Evolutionary conservation across 1,140 invertebrate species (phyloP), one percentile per base, ranked within the genome.

Genomic region (Antheraea pernyi): DNA sequence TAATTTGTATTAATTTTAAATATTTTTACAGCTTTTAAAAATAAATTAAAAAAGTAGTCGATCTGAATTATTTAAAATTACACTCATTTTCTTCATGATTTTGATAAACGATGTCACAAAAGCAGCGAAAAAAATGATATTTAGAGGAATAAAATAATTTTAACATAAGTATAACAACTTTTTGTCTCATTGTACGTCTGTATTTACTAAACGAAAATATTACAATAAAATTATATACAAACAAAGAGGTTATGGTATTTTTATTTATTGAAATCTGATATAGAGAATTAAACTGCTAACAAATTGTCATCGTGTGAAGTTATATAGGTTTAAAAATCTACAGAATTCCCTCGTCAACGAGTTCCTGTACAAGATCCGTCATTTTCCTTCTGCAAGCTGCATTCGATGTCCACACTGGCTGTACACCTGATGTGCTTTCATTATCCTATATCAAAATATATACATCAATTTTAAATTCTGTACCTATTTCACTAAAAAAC

Each of bases 341-440:
- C 9, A 67, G 11, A 59, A 46, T 30, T 10, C 53, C 65, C 13
- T 59, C 11, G 68, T 95, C 94, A 4, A 95, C 94, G 69, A 95
- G 86, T 78, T 95, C 94, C 68, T 92, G 86, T 0, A 95, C 91
- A 59, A 95, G 84, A 69, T 95, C 94, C 0, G 93, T 92, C 93
- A 95, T 94, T 81, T 94, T 94, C 77, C 86, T 89, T 53, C 93
- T 87, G 73, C 94, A 95, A 60, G 91, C 80, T 46, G 92, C 92
- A 72, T 94, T 95, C 7, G 93, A 86, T 0, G 93, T 92, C 74
- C 85, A 86, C 0, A 93, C 91, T 0, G 92, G 92, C 19, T 81
- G 85, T 7, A 79, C 65, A 6, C 71, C 77, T 7, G 80, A 75
- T n/a, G 84, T 73, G 3, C 72, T 69, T 59, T 86, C 89, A 65